These are phyloP conservation scores for Eonycteris spelaea DNA, from an alignment of 2,113 vertebrate genomes.

Conservation along the genomic window DNA sequence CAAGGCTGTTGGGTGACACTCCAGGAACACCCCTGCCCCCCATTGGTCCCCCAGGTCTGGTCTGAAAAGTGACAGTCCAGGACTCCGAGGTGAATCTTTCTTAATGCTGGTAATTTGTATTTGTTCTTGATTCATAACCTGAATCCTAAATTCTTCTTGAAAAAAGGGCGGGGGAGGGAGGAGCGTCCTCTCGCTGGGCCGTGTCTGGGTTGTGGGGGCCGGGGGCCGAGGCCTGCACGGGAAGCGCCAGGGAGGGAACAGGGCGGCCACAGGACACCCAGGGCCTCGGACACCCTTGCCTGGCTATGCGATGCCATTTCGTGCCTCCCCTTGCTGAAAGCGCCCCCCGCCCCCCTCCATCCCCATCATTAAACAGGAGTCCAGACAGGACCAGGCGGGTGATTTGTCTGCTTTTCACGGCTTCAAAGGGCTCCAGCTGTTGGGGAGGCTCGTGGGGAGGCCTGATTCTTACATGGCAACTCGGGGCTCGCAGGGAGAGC, in stretches of 20 bases:
- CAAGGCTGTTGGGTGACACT: background rate
- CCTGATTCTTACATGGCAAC: too few relatives aligned
- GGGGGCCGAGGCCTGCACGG: background rate
- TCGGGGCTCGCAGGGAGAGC: background rate
- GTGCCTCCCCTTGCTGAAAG: background rate
- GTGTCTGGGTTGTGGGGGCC: background rate
- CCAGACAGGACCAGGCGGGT: background rate
- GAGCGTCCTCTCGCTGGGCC: accelerated
- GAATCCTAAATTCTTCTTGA: background rate
- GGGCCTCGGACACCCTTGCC: background rate
- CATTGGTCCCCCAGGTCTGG: accelerated
- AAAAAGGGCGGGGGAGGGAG: background rate
- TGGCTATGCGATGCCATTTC: accelerated
- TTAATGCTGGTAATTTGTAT: background rate
- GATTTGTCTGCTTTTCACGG: background rate
- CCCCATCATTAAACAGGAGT: too few relatives aligned
- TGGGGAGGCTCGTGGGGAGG: background rate
- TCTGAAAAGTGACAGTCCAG: accelerated
- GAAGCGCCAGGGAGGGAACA: background rate
- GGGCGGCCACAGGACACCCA: background rate
- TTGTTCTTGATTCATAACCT: background rate
- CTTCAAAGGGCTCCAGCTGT: background rate
- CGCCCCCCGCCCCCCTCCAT: background rate
- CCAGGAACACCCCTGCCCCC: accelerated
- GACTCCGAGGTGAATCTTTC: background rate